These are phyloP conservation scores for Hirtodrosophila cameraria DNA, from an alignment of 2,888 invertebrate genomes.

Conservation along the genomic window DNA sequence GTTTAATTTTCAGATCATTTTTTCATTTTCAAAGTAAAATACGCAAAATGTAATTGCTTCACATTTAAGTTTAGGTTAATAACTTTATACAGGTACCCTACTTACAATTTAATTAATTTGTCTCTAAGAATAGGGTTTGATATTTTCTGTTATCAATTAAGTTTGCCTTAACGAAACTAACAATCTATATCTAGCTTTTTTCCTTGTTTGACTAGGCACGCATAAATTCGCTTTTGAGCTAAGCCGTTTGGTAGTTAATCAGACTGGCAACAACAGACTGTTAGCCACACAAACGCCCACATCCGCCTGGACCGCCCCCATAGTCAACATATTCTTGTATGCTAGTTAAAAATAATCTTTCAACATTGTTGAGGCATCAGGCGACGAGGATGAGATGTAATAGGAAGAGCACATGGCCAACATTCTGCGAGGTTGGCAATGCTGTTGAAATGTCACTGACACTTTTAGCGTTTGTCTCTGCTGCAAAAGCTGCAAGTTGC, in stretches of 20 bases:
- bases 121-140: constrained; percentile 12
- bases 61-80: background rate
- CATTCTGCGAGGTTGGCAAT: constrained; percentile 15
- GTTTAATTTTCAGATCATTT: too few species aligned
- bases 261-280: constrained; percentile 32
- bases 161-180: constrained; percentile 7
- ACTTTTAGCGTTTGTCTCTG: constrained; percentile 45
- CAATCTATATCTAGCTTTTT: background rate
- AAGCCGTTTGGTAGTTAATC: constrained; percentile 44
- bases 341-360: constrained; percentile 23
- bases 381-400: constrained; percentile 1
- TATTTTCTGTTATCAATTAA: constrained; percentile 1
- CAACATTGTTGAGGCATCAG: constrained; percentile 4
- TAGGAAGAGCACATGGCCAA: constrained; percentile 20
- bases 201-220: constrained; percentile 6
- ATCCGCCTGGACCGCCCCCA: background rate
- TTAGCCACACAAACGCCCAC: constrained; percentile 5
- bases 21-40: too few species aligned
- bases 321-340: constrained; percentile 1
- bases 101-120: constrained; percentile 20
- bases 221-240: constrained; percentile 22
- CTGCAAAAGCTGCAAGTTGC: constrained; percentile 24
- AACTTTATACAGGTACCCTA: background rate
- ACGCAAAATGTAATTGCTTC: background rate
- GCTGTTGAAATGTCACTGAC: constrained; percentile 60